phyloP scores from a whole-genome alignment of 2,888 invertebrate genomes.

The Dasypolia templi region DNA sequence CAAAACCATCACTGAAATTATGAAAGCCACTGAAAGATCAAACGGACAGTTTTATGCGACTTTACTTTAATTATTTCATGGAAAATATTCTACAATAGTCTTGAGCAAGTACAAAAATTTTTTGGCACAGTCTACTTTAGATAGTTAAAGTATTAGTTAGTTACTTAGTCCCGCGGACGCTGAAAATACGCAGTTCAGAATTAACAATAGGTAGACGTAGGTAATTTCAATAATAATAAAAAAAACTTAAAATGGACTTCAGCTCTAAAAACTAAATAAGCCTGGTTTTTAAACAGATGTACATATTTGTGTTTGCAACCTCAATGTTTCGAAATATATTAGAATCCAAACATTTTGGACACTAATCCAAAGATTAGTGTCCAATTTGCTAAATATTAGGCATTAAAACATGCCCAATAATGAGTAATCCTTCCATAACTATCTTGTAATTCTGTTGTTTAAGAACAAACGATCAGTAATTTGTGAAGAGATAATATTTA shows the following conservation, averaged over 20 bases:
- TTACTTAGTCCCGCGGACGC: constrained; percentile 9
- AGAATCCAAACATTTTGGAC: background rate
- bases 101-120: constrained; percentile 5
- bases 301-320: background rate
- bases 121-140: constrained; percentile 32
- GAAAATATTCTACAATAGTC: constrained; percentile 18
- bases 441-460: constrained; percentile 21
- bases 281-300: background rate
- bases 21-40: constrained; percentile 16
- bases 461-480: constrained; percentile 20
- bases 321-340: constrained; percentile 8
- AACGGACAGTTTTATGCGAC: constrained; percentile 18
- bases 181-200: background rate
- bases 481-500: constrained; percentile 19
- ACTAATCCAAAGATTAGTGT: too few relatives aligned
- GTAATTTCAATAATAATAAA: background rate
- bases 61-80: constrained; percentile 4
- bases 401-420: constrained; percentile 8
- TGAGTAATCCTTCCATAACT: constrained; percentile 24
- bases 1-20: background rate
- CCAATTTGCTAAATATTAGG: background rate
- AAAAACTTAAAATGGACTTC: constrained; percentile 4
- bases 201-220: constrained; percentile 14
- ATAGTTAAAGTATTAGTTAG: background rate
- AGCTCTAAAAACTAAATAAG: background rate